Conservation (phyloP, 2,113 vertebrate species). For the Sorex araneus region DNA sequence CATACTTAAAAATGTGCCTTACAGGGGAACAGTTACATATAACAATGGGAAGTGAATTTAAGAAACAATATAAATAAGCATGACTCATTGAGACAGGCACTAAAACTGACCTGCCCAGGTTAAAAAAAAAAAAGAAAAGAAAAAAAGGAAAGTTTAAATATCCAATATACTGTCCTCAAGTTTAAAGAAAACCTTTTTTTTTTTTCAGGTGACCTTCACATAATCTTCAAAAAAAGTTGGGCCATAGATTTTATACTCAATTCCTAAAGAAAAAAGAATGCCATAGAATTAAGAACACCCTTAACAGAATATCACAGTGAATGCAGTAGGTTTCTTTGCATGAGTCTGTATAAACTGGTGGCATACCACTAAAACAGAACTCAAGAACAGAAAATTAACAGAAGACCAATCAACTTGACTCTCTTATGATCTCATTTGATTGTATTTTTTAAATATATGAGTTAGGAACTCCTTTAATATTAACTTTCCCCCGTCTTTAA, state of each 20-base stretch:
- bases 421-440: not conserved
- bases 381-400: not conserved
- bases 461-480: constrained; percentile 3
- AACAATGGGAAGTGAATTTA: not conserved
- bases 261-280: not conserved
- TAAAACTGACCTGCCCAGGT: not conserved
- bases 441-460: not conserved
- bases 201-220: not conserved
- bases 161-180: not conserved
- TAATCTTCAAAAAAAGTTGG: not conserved
- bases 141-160: not conserved
- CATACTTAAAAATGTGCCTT: not conserved
- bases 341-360: not conserved
- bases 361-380: not conserved
- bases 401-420: not conserved
- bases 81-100: not conserved
- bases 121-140: not conserved
- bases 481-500: not conserved
- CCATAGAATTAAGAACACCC: not conserved
- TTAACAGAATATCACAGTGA: not conserved
- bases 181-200: not conserved
- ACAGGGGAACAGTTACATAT: not conserved
- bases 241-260: not conserved
- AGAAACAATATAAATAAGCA: not conserved
- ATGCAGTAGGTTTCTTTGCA: not conserved